Base-by-base conservation (phyloP, 2,113 vertebrate genomes). In the Willisornis vidua region DNA sequence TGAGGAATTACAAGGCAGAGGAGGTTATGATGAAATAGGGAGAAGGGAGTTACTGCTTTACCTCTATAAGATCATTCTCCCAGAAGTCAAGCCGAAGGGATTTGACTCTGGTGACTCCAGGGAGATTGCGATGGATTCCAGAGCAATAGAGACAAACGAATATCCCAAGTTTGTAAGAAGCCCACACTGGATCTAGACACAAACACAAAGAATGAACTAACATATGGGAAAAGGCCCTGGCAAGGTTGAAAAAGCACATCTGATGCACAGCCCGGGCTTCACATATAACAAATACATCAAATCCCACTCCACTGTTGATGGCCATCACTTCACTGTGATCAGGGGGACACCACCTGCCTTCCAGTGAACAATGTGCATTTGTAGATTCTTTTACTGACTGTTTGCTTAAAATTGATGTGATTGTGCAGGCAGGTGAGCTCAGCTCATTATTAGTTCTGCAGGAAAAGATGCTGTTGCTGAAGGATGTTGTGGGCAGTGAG, bases 141-240 rank as follows among this genome's bases (percentile, higher is more conserved):
- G 98, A 99, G 96, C 99, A 99, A 93, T 97, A 98, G 82, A 99
- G 96, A 95, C 99, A 99, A 89, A 99, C 98, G 97, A 99, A 99
- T 93, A 99, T 93, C 14, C 99, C 99, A 59, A 99, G 97, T 33
- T 98, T 99, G 94, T 97, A 99, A 46, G 98, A 99, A 45, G 98
- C 98, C 99, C 99, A 99, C 59, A 99, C 98, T 19, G 99, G 99
- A 91, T 98, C 99, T 99, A 95, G 52, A 73, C 17, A 79, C 18
- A 87, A 83, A 51, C 81, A 67, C 25, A 67, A 68, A 55, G 46
- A 90, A 43, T 19, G 3, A 65, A 35, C 41, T 25, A 52, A 55
- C 19, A 49, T 7, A 35, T 3, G 29, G 39, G 43, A 41, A 74
- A 85, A 76, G 22, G 58, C 46, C 37, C 20, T 10, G 15, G 35